Base-by-base conservation (phyloP, 2,113 vertebrate species). In the Rallus limicola region DNA sequence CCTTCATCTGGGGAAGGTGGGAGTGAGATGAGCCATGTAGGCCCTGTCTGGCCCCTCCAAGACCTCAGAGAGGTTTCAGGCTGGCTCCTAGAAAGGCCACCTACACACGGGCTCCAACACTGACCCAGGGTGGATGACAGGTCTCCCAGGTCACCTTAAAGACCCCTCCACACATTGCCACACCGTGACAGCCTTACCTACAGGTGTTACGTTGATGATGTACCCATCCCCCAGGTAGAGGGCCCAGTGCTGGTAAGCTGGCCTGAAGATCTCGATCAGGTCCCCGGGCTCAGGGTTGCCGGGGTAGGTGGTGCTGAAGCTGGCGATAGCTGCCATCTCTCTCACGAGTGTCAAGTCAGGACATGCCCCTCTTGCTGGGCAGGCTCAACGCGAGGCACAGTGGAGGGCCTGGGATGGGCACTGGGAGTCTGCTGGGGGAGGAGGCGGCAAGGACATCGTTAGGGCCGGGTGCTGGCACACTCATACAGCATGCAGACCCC, bases 211-310 rank as follows among this genome's bases (percentile, higher is more conserved):
- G 36, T 99, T 99, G 98, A 99, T 97, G 95, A 99, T 98, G 86
- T 99, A 99, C 48, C 99, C 99, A 5, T 99, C 99, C 80, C 99
- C 99, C 93, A 99, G 65, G 96, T 99, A 99, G 36, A 99, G 98
- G 19, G 99, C 99, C 99, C 99, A 99, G 96, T 99, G 99, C 96
- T 99, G 99, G 96, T 99, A 99, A 62, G 97, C 97, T 20, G 98
- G 97, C 82, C 99, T 97, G 91, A 99, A 98, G 90, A 99, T 98
- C 98, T 99, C 99, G 24, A 99, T 99, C 92, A 99, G 98, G 97
- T 99, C 99, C 89, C 99, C 99, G 4, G 98, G 99, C 86, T 98
- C 91, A 36, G 99, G 99, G 89, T 98, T 95, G 23, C 95, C 96
- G 23, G 96, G 92, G 82, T 94, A 90, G 42, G 93, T 90, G 91